Base-by-base conservation (phyloP, 64 coral and sea anemone genomes). In the Anthopleura sola region DNA sequence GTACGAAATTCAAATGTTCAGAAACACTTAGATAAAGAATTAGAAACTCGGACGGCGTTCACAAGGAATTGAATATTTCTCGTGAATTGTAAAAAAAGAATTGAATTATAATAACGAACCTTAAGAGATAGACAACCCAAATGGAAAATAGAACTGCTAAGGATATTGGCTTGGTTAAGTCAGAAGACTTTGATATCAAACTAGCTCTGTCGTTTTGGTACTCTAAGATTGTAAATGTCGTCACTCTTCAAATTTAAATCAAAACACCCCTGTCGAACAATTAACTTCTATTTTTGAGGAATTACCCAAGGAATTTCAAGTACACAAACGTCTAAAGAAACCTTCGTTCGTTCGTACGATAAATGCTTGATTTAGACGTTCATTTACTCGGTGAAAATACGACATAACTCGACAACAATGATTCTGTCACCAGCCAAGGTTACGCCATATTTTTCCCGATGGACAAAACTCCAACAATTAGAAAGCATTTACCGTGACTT, bases 401-500 rank as follows among this genome's bases (percentile, higher is more conserved):
- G 66, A 71, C 66, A 71, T 31, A 34, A 71, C 29, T 71, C 31
- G 29, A 71, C 28, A 36, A 71, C 66, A 71, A 71, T 29, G n/a
- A 71, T 34, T 71, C 10, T 71, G 66, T 71, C 66, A 71, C 66
- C 66, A 71, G 66, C 31, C 66, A 15, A 71, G 10, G 66, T 71
- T 71, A 71, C 66, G 66, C 66, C 66, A 71, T 71, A 62, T 71
- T 71, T 71, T 71, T 71, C 66, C 66, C 66, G 66, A 71, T 32
- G 26, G 29, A 71, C 26, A 71, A 71, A 71, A 32, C 26, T 71
- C 66, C 66, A 71, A 71, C 66, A 79, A 79, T 79, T 48, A 79
- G 76, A 79, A 79, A 79, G 76, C 76, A 38, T 79, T 79, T 79
- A 79, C 76, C 76, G 76, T 79, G 44, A 15, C n/a, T 79, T 77